phyloP scores from a whole-genome alignment of 2,888 invertebrate species.

The Dinocampus coccinellae region DNA sequence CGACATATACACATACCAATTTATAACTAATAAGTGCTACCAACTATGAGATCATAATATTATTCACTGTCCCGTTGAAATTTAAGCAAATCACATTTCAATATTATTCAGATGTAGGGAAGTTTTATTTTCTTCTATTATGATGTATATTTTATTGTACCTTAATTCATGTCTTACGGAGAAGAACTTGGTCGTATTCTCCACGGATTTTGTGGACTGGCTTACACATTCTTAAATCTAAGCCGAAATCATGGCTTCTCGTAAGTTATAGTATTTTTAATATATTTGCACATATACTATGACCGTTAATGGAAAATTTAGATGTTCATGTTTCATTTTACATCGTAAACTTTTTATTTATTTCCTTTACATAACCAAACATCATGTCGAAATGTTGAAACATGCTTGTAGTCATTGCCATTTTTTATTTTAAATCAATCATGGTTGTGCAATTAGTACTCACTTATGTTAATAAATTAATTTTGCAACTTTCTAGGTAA shows the following conservation, averaged over 20 bases:
- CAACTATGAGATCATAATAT: background rate
- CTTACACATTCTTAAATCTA: constrained; percentile 51
- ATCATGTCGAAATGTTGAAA: constrained; percentile 32
- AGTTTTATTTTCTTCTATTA: constrained; percentile 35
- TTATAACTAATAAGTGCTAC: background rate
- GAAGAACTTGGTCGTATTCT: constrained; percentile 52
- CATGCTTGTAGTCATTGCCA: constrained; percentile 59
- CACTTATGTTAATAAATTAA: constrained; percentile 1
- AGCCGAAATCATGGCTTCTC: constrained; percentile 60
- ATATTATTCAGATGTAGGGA: constrained; percentile 23
- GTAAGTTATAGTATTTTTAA: constrained; percentile 46
- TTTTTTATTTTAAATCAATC: constrained; percentile 23
- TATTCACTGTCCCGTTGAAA: background rate
- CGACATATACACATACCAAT: constrained; percentile 28
- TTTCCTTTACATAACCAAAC: constrained; percentile 62
- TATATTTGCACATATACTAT: background rate
- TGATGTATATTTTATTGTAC: constrained; percentile 10
- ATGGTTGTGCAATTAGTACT: background rate
- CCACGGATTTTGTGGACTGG: constrained; percentile 49
- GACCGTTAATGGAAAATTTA: background rate
- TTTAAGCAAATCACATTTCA: background rate
- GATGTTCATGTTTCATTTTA: background rate
- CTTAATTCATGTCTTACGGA: constrained; percentile 49
- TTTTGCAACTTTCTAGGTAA: constrained; percentile 72
- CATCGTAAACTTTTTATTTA: constrained; percentile 33